Evolutionary conservation across 2,113 vertebrate genomes (phyloP), one percentile per base, ranked within the genome.

Genomic region (Lepidiolamprologus cunningtoni): DNA sequence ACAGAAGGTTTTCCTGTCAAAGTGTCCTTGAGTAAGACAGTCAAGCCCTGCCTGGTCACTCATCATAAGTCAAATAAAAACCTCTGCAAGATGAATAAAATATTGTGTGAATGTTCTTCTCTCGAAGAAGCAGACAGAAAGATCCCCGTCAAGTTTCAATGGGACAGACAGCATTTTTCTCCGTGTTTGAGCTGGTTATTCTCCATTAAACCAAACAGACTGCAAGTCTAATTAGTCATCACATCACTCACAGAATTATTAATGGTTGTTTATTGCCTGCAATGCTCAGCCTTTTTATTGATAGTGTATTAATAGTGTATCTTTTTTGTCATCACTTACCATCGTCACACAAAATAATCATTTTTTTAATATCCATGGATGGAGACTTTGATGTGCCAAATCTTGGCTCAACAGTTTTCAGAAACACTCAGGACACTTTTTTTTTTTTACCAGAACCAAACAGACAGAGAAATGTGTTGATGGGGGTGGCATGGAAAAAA

Each of bases 1-100:
- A 79, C 91, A 93, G 91, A 93, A 92, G 92, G 91, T 90, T 93
- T 92, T 81, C 47, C 89, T 92, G 86, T 92, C 91, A 92, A 89
- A 89, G 91, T 95, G 94, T 94, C 95, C 95, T 95, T 95, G 95
- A 93, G 80, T 91, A 81, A 93, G 91, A 93, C 90, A 90, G 89
- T 85, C 80, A 63, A 82, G 82, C 80, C 80, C 31, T 84, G 86
- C 79, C 63, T 82, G 91, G 86, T 94, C 89, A 92, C 88, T 90
- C 89, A 68, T 91, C 89, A 80, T 35, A 91, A 91, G 86, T 89
- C 82, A 54, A 57, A 86, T 81, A 86, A 87, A 80, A 88, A 81
- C 54, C 40, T 83, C 52, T 21, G 57, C 80, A 55, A 76, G 42
- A 91, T 92, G 78, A 89, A 86, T 89, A 83, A 81, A 92, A 86